Base-by-base conservation (phyloP, 2,888 invertebrate genomes). In the Cataglyphis cursor region DNA sequence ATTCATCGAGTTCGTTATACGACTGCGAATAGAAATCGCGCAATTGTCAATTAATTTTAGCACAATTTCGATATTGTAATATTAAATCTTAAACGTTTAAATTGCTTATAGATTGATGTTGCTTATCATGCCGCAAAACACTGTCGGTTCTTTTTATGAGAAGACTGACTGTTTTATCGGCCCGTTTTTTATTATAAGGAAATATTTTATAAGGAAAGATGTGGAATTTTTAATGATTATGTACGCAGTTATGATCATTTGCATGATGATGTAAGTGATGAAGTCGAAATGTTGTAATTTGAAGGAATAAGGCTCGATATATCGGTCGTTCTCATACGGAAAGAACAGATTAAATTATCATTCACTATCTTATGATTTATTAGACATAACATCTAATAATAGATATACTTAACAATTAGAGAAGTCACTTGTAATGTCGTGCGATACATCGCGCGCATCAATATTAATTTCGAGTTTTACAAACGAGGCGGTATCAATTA, bases 381-480 rank as follows among this genome's bases (percentile, higher is more conserved):
- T 89, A 81, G 38, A 86, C 75, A 89, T 74, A 74, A 86, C 86
- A 89, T 81, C 78, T 85, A 90, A 80, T 81, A 81, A 80, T 81
- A 81, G 65, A 74, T 41, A 73, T 81, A 54, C 65, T 44, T 44
- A 44, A 44, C 12, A 72, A 66, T n/a, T 18, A 44, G 41, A 44
- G 41, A 44, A 44, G 44, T 57, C 44, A 48, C 76, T 65, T 62
- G 72, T 61, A 81, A 82, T 65, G 65, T 61, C 70, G 65, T 72
- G 51, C 57, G 59, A 41, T 59, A 18, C 8, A 28, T 12, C 18
- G n/a, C n/a, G n/a, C 21, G 44, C n/a, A 44, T 35, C 44, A 21
- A n/a, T 31, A 62, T 85, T 59, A 68, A 57, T 31, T 65, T 41
- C n/a, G 15, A 51, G 38, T 44, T 31, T 68, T 64, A 62, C 21